Conservation (phyloP, 2,888 invertebrate species). For the Linyphia triangularis region DNA sequence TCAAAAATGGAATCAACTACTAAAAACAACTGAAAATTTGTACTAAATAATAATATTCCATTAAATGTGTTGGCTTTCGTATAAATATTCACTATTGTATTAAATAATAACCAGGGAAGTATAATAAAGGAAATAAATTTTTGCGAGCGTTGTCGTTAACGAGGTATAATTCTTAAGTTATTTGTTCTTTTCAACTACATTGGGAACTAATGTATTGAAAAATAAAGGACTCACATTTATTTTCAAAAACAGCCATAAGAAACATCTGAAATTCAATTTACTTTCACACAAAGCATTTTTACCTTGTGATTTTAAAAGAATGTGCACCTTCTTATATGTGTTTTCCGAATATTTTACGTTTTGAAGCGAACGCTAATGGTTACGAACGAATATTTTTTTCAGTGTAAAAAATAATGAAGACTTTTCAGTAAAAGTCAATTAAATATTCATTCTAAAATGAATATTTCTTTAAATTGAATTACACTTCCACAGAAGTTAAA, state of each 20-base stretch:
- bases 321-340: neutral
- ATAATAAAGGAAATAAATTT: neutral
- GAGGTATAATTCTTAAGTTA: neutral
- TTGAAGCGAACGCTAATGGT: neutral
- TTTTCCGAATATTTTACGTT: neutral
- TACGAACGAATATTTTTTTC: neutral
- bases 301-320: neutral
- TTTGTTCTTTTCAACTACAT: neutral
- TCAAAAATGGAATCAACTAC: too few relatives aligned
- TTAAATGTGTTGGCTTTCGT: too few relatives aligned
- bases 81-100: too few relatives aligned
- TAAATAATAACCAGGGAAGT: neutral
- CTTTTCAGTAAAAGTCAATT: neutral
- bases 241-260: neutral
- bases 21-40: too few relatives aligned
- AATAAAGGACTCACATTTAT: neutral
- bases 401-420: neutral
- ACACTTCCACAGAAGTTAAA: too few relatives aligned
- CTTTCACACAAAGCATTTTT: neutral
- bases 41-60: too few relatives aligned
- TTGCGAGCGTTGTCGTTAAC: neutral
- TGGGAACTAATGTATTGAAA: constrained; percentile 2
- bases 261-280: neutral
- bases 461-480: constrained; percentile 3
- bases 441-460: neutral